Conservation (phyloP, 2,888 invertebrate species). For the Acrocera orbiculus region DNA sequence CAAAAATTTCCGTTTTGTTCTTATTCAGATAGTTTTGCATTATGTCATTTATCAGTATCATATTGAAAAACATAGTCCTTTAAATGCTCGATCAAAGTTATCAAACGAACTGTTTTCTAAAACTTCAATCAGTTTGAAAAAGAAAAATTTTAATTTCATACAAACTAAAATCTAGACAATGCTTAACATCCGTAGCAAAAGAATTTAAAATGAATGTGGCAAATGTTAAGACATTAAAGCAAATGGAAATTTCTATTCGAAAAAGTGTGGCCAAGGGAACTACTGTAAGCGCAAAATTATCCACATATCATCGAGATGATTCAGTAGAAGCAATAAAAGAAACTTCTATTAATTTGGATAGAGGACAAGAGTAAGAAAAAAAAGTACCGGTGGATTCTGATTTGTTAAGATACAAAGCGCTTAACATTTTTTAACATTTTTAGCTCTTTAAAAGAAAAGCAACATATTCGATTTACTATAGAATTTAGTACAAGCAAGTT, state of each 20-base stretch:
- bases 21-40: no score
- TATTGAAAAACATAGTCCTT: no score
- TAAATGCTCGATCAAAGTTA: no score
- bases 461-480: background rate
- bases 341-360: constrained; percentile 3
- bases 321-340: background rate
- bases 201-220: constrained; percentile 3
- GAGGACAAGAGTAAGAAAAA: constrained; percentile 1
- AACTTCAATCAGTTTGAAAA: background rate
- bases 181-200: constrained; percentile 4
- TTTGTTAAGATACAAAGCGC: background rate
- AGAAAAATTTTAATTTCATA: background rate
- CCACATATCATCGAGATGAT: constrained; percentile 2
- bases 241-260: constrained; percentile 4
- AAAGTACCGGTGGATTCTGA: background rate
- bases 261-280: constrained; percentile 2
- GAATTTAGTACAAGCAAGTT: constrained; percentile 2
- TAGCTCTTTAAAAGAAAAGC: background rate
- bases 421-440: background rate
- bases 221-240: constrained; percentile 2
- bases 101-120: no score
- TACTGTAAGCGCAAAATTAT: constrained; percentile 1
- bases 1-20: no score
- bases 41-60: no score
- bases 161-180: background rate